Evolutionary conservation across 23 tunicate genomes (phyloP).

Genomic region (Oikopleura vanhoeffeni): DNA sequence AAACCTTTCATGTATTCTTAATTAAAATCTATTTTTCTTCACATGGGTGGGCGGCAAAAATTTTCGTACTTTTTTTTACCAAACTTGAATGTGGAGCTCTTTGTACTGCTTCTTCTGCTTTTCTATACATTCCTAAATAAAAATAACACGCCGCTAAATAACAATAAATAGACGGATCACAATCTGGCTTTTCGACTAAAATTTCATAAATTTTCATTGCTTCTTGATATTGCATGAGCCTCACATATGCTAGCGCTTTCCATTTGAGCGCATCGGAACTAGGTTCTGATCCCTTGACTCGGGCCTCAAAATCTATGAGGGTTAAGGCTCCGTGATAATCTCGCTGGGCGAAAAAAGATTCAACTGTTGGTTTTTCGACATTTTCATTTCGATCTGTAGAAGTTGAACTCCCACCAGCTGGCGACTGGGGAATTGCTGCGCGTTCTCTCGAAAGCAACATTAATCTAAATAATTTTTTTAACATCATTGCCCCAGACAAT

Average conservation of each 20-base stretch:
- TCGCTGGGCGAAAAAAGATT: not conserved
- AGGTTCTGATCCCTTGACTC: not conserved
- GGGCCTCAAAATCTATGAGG: not conserved
- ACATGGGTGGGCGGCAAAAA: too few relatives aligned
- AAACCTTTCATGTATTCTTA: too few relatives aligned
- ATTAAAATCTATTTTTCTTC: too few relatives aligned
- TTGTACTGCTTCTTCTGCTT: conserved; percentile 42
- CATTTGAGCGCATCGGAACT: not conserved
- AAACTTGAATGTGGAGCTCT: conserved; percentile 12
- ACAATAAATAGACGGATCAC: not conserved
- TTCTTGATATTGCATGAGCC: not conserved
- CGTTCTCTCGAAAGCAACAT: not conserved
- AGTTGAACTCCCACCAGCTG: not conserved
- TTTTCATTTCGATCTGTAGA: not conserved
- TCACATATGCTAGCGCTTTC: not conserved
- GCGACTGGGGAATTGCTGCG: conserved; percentile 10
- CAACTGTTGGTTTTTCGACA: not conserved
- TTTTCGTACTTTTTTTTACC: too few relatives aligned
- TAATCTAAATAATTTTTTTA: too few relatives aligned
- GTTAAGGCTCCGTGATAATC: conserved; percentile 5
- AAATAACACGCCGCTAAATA: conserved; percentile 23
- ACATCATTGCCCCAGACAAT: too few relatives aligned
- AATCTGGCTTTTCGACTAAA: not conserved
- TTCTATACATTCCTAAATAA: conserved; percentile 83
- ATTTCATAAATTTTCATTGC: conserved; percentile 1